These are phyloP conservation scores for Parotocinclus haroldoi DNA, from an alignment of 2,797 vertebrate genomes.

Conservation along the genomic window DNA sequence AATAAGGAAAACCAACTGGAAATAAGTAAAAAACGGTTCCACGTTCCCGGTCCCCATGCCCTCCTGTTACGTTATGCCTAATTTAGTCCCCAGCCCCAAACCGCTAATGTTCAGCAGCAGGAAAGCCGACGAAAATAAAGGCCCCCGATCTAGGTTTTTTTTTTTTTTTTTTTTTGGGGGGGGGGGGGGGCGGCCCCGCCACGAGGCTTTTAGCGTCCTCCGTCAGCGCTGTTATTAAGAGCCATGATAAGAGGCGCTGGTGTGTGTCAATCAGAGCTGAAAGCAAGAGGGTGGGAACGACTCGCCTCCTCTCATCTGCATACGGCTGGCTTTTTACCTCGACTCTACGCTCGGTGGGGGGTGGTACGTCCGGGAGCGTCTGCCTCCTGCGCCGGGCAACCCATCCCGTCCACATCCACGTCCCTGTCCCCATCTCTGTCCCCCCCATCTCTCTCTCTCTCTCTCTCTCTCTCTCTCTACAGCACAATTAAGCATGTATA, in stretches of 20 bases:
- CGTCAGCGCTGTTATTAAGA: constrained; percentile 42
- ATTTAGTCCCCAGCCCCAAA: constrained; percentile 11
- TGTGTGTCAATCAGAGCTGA: constrained; percentile 46
- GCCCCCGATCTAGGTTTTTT: constrained; percentile 28
- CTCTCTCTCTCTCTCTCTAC: constrained; percentile 28
- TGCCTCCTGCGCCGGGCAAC: constrained; percentile 45
- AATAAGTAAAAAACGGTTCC: no score
- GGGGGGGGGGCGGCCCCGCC: constrained; percentile 23
- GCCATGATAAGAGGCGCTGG: constrained; percentile 39
- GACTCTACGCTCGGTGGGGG: constrained; percentile 45
- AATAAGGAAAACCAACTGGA: neutral
- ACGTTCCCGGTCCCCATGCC: neutral
- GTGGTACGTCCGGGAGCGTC: constrained; percentile 30
- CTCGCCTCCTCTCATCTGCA: constrained; percentile 46
- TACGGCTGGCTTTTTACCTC: constrained; percentile 34
- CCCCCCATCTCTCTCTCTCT: constrained; percentile 14
- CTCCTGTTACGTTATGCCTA: neutral
- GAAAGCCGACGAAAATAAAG: constrained; percentile 39
- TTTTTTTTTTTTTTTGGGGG: no score
- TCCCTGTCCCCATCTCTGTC: constrained; percentile 24
- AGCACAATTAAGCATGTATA: constrained; percentile 75
- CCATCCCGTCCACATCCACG: neutral
- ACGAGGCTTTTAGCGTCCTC: constrained; percentile 31
- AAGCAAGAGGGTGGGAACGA: constrained; percentile 25
- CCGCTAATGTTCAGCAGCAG: constrained; percentile 16